Percentiles rank a stretch among this genome's conserved stretches.
Evolutionary conservation across 2,888 invertebrate genomes (phyloP).

Genomic region (Aspidiotus rigidus): DNA sequence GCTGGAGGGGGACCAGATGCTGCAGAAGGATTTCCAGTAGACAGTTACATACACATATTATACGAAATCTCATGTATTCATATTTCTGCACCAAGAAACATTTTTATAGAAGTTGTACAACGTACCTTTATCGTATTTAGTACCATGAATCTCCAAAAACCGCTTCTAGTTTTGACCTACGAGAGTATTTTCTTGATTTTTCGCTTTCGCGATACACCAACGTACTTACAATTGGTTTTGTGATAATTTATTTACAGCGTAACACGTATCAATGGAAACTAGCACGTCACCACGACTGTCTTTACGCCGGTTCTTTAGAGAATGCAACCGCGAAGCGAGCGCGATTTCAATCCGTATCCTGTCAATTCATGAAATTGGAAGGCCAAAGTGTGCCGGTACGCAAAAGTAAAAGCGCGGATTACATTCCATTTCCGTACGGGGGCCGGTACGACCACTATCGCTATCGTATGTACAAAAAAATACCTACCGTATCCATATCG

Average conservation of each 20-base stretch:
- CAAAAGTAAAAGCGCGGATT: slow-evolving; percentile 35
- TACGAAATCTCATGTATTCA: no score
- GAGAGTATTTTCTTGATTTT: no score
- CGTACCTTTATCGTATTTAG: no score
- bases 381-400: slow-evolving; percentile 28
- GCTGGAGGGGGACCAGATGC: no score
- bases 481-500: slow-evolving; percentile 37
- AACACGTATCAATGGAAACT: slow-evolving; percentile 18
- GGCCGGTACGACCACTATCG: slow-evolving; percentile 28
- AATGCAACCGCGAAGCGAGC: slow-evolving; percentile 20
- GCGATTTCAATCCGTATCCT: slow-evolving; percentile 27
- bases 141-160: no score
- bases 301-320: slow-evolving; percentile 3
- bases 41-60: no score
- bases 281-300: slow-evolving; percentile 20
- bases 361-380: slow-evolving; percentile 22
- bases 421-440: slow-evolving; percentile 20
- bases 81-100: no score
- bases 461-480: slow-evolving; percentile 20
- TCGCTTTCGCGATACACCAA: no score
- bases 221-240: no score
- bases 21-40: no score
- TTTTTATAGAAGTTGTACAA: no score
- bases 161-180: no score
- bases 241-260: slow-evolving; percentile 10